Evolutionary conservation across 2,797 vertebrate genomes (phyloP).

Genomic region (Mallotus villosus): DNA sequence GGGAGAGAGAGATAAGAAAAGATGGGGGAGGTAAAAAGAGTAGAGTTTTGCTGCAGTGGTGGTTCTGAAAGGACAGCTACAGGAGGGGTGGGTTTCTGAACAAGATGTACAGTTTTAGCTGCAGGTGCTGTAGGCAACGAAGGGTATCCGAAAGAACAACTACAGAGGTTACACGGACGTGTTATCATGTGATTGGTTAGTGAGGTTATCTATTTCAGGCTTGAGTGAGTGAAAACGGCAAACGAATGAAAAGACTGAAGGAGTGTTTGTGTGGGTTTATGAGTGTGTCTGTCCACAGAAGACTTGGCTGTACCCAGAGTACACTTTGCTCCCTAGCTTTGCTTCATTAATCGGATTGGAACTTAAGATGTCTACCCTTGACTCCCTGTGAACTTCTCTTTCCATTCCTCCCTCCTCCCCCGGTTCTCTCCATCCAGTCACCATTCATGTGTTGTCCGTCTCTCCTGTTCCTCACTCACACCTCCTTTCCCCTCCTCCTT

Average conservation of each 20-base stretch:
- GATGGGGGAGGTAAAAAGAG: constrained; percentile 14
- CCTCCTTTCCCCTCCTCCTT: background rate
- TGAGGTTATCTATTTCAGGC: too few species aligned
- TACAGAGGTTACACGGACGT: too few species aligned
- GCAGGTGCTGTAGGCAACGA: background rate
- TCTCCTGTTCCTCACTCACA: background rate
- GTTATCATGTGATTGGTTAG: too few species aligned
- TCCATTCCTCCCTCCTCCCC: too few species aligned
- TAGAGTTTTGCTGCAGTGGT: constrained; percentile 54
- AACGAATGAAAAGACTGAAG: too few species aligned
- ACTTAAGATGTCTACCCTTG: constrained; percentile 17
- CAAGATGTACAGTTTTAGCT: constrained; percentile 14
- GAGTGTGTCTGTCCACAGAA: constrained; percentile 6
- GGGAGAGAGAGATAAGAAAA: background rate
- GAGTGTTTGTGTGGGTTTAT: background rate
- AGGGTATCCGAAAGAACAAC: background rate
- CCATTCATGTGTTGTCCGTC: background rate
- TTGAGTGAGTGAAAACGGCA: too few species aligned
- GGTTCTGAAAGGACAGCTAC: constrained; percentile 59
- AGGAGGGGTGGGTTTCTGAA: constrained; percentile 22
- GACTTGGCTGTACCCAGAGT: background rate
- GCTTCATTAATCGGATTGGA: constrained; percentile 27
- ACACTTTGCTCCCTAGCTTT: constrained; percentile 3
- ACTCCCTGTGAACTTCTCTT: background rate
- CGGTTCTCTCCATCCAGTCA: background rate